Conservation (phyloP, 2,888 invertebrate genomes). For the Amaurobius ferox region DNA sequence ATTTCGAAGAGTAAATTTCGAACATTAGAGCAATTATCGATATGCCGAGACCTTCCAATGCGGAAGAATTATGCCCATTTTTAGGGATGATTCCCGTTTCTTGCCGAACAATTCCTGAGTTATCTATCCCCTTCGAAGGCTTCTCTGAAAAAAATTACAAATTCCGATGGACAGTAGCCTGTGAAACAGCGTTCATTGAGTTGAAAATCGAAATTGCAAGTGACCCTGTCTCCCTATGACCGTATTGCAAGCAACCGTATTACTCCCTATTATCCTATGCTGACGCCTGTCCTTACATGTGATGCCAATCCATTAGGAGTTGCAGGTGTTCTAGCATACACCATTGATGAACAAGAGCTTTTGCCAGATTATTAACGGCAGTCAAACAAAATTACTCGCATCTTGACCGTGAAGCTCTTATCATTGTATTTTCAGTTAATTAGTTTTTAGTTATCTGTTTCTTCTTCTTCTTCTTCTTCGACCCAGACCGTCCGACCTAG, state of each 20-base stretch:
- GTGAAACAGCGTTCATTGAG: too few species aligned
- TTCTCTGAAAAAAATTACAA: too few species aligned
- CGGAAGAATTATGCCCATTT: not conserved
- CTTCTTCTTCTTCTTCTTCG: too few species aligned
- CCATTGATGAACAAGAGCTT: too few species aligned
- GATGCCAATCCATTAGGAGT: not conserved
- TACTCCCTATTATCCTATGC: too few species aligned
- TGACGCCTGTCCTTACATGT: not conserved
- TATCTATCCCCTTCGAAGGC: not conserved
- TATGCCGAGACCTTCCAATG: not conserved
- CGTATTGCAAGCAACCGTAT: too few species aligned
- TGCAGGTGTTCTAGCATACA: not conserved
- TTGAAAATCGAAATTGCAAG: too few species aligned
- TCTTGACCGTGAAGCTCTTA: slow-evolving; percentile 1
- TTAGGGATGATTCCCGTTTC: slow-evolving; percentile 4
- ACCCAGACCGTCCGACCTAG: too few species aligned
- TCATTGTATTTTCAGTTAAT: not conserved
- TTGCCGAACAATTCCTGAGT: not conserved
- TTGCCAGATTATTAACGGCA: not conserved
- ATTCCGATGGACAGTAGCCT: too few species aligned
- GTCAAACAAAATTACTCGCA: not conserved
- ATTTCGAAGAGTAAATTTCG: not conserved
- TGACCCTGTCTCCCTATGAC: too few species aligned
- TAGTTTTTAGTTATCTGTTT: too few species aligned
- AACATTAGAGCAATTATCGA: not conserved